Conservation (phyloP, 2,113 vertebrate genomes). For the Atherinomorus stipes region DNA sequence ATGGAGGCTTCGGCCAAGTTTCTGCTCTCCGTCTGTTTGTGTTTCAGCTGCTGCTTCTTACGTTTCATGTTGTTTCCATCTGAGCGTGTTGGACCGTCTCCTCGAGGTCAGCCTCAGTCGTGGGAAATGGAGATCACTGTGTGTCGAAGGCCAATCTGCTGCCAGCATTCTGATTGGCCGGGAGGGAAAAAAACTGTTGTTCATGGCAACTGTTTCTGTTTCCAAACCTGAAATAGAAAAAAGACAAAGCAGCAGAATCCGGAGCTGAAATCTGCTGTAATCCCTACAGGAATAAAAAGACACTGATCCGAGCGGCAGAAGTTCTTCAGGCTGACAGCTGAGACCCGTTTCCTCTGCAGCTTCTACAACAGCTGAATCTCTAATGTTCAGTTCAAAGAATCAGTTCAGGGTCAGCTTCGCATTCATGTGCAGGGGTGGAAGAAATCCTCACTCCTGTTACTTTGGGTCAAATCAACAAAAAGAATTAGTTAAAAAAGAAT, state of each 20-base stretch:
- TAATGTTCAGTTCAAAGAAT: too few species aligned
- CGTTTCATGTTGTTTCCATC: background rate
- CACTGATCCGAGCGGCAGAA: too few species aligned
- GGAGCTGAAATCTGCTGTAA: too few species aligned
- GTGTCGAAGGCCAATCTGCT: background rate
- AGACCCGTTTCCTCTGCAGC: too few species aligned
- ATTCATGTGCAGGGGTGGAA: conserved; percentile 7
- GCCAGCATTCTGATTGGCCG: conserved; percentile 16
- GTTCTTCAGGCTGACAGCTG: too few species aligned
- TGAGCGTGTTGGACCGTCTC: background rate
- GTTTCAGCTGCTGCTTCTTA: background rate
- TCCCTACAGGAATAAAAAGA: too few species aligned
- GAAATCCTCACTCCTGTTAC: background rate
- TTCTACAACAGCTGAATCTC: too few species aligned
- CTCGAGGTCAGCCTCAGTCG: background rate
- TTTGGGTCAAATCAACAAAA: too few species aligned
- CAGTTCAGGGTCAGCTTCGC: conserved; percentile 12
- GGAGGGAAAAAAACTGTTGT: background rate
- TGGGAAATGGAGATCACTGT: background rate
- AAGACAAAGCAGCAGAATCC: background rate
- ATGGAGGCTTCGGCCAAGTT: background rate
- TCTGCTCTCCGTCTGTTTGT: background rate
- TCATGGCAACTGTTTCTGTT: background rate
- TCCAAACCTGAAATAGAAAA: background rate
- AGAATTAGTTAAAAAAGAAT: too few species aligned